Conservation (phyloP, 2,113 vertebrate species). For the Dolichallabes microphthalmus region DNA sequence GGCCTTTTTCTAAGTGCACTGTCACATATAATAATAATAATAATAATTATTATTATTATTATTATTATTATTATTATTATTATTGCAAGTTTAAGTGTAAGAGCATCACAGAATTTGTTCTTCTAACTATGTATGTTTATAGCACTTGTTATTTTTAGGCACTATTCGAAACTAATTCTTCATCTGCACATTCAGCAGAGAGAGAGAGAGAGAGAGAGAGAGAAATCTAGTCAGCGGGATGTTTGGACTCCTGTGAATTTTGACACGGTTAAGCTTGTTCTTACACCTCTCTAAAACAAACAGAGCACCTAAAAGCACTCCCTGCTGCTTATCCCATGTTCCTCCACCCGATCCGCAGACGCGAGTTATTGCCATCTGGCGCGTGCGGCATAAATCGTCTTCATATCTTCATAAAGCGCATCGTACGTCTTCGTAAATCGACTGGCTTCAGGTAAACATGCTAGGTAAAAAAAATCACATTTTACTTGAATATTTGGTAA, state of each 20-base stretch:
- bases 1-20: no score
- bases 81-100: not conserved
- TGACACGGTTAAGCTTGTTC: constrained; percentile 65
- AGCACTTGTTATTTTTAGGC: not conserved
- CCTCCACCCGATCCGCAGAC: not conserved
- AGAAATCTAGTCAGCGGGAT: constrained; percentile 54
- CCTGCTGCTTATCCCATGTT: not conserved
- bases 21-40: not conserved
- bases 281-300: constrained; percentile 67
- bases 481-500: not conserved
- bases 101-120: not conserved
- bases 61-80: not conserved
- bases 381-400: constrained; percentile 32
- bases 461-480: not conserved
- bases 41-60: constrained; percentile 2
- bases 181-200: not conserved
- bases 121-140: not conserved
- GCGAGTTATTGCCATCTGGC: constrained; percentile 50
- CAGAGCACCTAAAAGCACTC: constrained; percentile 62
- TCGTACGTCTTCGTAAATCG: not conserved
- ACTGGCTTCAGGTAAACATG: not conserved
- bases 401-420: not conserved
- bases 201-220: constrained; percentile 27
- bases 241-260: constrained; percentile 60
- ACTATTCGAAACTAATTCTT: not conserved